These are phyloP conservation scores for Myiotriccus ornatus DNA, from an alignment of 2,797 vertebrate species.

Conservation along the genomic window DNA sequence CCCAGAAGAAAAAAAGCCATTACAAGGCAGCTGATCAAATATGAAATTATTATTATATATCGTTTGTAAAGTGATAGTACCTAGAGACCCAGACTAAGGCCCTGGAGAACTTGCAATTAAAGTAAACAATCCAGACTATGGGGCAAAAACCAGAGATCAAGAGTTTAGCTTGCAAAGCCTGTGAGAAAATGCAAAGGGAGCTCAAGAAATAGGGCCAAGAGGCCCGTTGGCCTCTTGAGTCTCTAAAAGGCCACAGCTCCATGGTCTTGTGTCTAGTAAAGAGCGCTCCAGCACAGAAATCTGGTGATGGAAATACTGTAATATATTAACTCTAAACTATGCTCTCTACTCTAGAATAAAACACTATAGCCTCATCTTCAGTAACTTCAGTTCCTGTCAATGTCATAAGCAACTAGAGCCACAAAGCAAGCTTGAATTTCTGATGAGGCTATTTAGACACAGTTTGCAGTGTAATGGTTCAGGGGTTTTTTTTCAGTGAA, in stretches of 20 bases:
- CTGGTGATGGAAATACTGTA: not conserved
- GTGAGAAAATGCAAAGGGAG: not conserved
- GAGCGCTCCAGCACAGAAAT: not conserved
- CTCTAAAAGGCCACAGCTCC: not conserved
- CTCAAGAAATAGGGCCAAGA: not conserved
- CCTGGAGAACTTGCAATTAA: not conserved
- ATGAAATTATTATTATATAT: not conserved
- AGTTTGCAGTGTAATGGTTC: not conserved
- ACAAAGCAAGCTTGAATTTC: not conserved
- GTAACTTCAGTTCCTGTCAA: not conserved
- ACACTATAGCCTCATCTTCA: not conserved
- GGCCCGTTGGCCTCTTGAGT: not conserved
- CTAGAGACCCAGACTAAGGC: not conserved
- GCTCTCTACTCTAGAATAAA: not conserved
- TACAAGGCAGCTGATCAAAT: slow-evolving; percentile 30
- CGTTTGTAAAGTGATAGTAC: not conserved
- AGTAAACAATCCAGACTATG: not conserved
- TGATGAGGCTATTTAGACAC: not conserved
- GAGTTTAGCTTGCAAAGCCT: not conserved
- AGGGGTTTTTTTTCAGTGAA: not conserved
- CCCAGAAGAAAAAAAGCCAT: slow-evolving; percentile 51
- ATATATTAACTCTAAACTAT: not conserved
- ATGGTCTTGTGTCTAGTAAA: not conserved
- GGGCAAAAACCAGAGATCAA: not conserved
- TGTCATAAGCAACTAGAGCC: not conserved